Percentiles rank a stretch among this genome's conserved stretches.
phyloP scores from a whole-genome alignment of 1,140 invertebrate species.

The Cotesia vestalis region DNA sequence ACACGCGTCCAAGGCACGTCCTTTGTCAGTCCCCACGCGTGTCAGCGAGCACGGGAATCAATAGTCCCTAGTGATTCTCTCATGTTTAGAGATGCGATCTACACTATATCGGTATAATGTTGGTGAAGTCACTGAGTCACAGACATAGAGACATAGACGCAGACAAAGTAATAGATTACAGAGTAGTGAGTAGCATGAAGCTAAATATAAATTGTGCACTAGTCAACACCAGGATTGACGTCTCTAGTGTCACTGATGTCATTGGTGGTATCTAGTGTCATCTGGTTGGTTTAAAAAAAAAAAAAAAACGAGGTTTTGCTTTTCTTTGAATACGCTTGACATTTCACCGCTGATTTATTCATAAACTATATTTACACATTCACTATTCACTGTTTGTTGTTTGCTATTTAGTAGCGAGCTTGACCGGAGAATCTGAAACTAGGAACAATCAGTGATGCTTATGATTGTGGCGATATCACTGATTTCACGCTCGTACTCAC shows the following conservation, averaged over 20 bases:
- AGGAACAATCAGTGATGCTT: not conserved
- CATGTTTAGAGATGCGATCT: conserved; percentile 14
- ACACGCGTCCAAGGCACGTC: conserved; percentile 16
- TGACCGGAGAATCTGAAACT: too few relatives aligned
- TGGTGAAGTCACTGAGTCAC: not conserved
- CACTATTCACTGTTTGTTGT: too few relatives aligned
- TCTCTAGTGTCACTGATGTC: too few relatives aligned
- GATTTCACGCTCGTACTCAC: not conserved
- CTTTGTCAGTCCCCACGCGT: conserved; percentile 28
- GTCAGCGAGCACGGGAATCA: conserved; percentile 26
- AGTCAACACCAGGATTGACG: too few relatives aligned
- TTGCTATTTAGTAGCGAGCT: too few relatives aligned
- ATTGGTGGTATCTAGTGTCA: not conserved
- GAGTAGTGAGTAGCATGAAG: too few relatives aligned
- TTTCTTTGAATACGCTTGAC: too few relatives aligned
- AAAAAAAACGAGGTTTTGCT: too few relatives aligned
- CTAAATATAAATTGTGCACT: not conserved
- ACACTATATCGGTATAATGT: not conserved
- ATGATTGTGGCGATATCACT: not conserved
- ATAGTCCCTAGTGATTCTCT: conserved; percentile 17
- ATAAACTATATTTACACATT: too few relatives aligned
- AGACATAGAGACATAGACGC: not conserved
- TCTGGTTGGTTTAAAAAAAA: too few relatives aligned
- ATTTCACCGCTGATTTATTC: too few relatives aligned
- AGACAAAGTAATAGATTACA: not conserved